Conservation (phyloP, 2,888 invertebrate genomes). For the Phrixothrix hirtus region DNA sequence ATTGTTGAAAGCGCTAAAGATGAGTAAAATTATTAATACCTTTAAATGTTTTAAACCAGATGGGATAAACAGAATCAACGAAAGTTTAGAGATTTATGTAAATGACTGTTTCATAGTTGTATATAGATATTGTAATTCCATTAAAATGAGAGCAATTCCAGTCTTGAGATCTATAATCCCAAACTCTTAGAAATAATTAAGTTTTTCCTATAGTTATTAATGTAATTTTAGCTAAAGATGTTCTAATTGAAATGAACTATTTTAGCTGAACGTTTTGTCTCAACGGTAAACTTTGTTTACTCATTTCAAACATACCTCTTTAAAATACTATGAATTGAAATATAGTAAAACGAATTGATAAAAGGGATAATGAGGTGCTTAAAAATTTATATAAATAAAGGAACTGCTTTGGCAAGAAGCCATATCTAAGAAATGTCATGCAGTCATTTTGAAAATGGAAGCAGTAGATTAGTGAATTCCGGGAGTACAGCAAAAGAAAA, state of each 20-base stretch:
- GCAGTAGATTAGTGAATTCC: slow-evolving; percentile 20
- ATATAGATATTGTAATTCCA: no score
- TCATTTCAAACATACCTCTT: no score
- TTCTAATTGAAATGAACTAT: slow-evolving; percentile 4
- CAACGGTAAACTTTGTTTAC: not conserved
- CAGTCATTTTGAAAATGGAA: slow-evolving; percentile 22
- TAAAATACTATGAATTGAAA: no score
- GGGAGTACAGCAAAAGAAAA: slow-evolving; percentile 15
- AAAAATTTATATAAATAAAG: slow-evolving; percentile 11
- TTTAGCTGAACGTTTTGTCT: slow-evolving; percentile 1
- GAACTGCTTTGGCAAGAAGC: slow-evolving; percentile 17
- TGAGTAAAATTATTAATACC: no score
- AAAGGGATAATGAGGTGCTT: slow-evolving; percentile 9
- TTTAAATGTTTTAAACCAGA: no score
- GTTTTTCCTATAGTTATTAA: slow-evolving; percentile 9
- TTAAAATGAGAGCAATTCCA: no score
- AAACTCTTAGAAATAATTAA: slow-evolving; percentile 14
- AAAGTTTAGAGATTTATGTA: no score
- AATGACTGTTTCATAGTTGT: no score
- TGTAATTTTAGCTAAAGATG: slow-evolving; percentile 6
- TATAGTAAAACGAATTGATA: slow-evolving; percentile 7
- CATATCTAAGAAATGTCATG: slow-evolving; percentile 15
- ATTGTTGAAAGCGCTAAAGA: no score
- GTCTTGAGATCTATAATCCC: no score
- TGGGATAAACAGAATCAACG: no score